Conservation (phyloP, 2,113 vertebrate species). For the Corythornis madagascariensis region DNA sequence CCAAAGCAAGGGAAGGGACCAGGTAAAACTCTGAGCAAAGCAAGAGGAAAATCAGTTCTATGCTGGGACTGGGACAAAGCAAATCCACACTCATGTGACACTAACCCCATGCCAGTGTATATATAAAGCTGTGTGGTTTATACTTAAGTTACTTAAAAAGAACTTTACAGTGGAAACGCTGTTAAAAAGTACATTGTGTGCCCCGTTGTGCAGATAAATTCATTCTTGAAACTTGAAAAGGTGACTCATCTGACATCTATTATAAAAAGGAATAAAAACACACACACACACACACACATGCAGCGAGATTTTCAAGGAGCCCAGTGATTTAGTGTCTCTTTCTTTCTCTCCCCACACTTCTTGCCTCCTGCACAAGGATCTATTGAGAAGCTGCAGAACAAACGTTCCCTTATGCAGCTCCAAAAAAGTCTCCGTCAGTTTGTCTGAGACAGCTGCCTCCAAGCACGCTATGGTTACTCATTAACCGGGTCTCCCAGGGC, state of each 20-base stretch:
- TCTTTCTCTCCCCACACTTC: slow-evolving; percentile 81
- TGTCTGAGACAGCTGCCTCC: slow-evolving; percentile 75
- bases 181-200: background rate
- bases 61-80: background rate
- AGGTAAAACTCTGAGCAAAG: background rate
- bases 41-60: background rate
- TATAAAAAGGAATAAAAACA: background rate
- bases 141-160: background rate
- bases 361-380: slow-evolving; percentile 88
- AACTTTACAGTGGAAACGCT: background rate
- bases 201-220: background rate
- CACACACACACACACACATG: background rate
- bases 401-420: slow-evolving; percentile 91
- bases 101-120: background rate
- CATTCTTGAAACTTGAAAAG: background rate
- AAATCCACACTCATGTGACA: background rate
- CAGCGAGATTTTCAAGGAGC: slow-evolving; percentile 72
- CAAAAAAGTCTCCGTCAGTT: slow-evolving; percentile 67
- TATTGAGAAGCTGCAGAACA: slow-evolving; percentile 90
- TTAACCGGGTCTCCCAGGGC: slow-evolving; percentile 74
- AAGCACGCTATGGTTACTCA: slow-evolving; percentile 79
- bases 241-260: slow-evolving; percentile 29
- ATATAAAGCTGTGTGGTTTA: background rate
- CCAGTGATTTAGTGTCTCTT: slow-evolving; percentile 78
- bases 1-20: background rate